Evolutionary conservation across 2,888 invertebrate species (phyloP), one percentile per base, ranked within the genome.

Genomic region (Pasiphila rectangulata): DNA sequence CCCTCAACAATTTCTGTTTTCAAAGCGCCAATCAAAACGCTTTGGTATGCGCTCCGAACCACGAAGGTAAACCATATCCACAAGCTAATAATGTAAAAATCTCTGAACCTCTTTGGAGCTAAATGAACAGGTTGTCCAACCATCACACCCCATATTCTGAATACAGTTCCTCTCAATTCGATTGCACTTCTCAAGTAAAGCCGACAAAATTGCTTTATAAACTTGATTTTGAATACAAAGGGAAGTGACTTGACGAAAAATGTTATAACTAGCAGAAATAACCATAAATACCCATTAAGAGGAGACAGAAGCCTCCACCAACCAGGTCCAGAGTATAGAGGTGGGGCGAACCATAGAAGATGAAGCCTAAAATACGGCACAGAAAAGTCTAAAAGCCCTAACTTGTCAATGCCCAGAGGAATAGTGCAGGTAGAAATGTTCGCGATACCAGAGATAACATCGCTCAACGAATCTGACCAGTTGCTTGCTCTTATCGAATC

Each of bases 61-160:
- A 82, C 76, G 48, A 83, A 84, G 0, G 80, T 76, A 16, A 83
- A 84, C 80, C 79, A 82, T 39, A 84, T 58, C 83, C 83, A 84
- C 13, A 83, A 41, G 10, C 67, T 58, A 7, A 83, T 57, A 4
- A 83, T 67, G 43, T 83, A 83, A 43, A 82, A 79, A 59, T 83
- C 83, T 50, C 83, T 61, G 27, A 83, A 83, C n/a, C 69, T 66
- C 51, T 52, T 69, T 1, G 81, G 83, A 5, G 64, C 59, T 1
- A 83, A 66, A 30, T 61, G 60, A 4, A 83, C 70, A 0, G 82
- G 76, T 45, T 83, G 83, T 0, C 82, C 82, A 37, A 81, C 56
- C 62, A 82, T 56, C 2, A 82, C 67, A 16, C 77, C 81, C 82
- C 83, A 83, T 13, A 72, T 71, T 38, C 76, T 67, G 12, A 84